Base-by-base conservation (phyloP, 2,888 invertebrate genomes). In the Petrolisthes manimaculis region DNA sequence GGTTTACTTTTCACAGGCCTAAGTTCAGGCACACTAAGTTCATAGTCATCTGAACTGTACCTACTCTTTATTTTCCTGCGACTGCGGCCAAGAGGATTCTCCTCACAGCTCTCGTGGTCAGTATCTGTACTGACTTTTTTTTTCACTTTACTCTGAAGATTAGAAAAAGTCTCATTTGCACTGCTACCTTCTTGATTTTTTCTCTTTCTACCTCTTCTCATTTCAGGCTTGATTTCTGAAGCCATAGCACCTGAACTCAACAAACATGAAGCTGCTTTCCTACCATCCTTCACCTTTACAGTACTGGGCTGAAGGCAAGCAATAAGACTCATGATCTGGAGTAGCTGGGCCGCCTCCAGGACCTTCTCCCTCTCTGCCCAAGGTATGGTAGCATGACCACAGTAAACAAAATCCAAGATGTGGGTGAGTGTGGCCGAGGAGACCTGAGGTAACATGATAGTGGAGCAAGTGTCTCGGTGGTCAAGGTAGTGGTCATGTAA, bases 21-120 rank as follows among this genome's bases (percentile, higher is more conserved):
- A 24, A 82, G n/a, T 56, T 82, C 77, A 53, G 86, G 86, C n/a
- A 82, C 51, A 53, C 71, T 86, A 6, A 86, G 56, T 54, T 82
- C 82, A 77, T 86, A 86, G 14, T 82, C 61, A 21, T 86, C 86
- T 51, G 86, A 55, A 77, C 67, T 82, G 67, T 86, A 86, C 61
- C 67, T 86, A 51, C 69, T 82, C 77, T 79, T 81, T 51, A 82
- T 82, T 75, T 82, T 86, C 51, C 86, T 82, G 8, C 75, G 51
- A 18, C 67, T 81, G 9, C 77, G 55, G 9, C 75, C 75, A n/a
- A 61, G 69, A n/a, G 53, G 12, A 21, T 75, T 56, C 8, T 21
- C 56, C 4, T n/a, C 56, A 81, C 14, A 61, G 6, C 8, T 8
- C 53, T 75, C 56, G 53, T 54, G 8, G 37, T n/a, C 61, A 74